A percentile compares a stretch with the other conserved stretches of the same genome.
phyloP scores from a whole-genome alignment of 1,140 invertebrate genomes.

The Cydia fagiglandana region DNA sequence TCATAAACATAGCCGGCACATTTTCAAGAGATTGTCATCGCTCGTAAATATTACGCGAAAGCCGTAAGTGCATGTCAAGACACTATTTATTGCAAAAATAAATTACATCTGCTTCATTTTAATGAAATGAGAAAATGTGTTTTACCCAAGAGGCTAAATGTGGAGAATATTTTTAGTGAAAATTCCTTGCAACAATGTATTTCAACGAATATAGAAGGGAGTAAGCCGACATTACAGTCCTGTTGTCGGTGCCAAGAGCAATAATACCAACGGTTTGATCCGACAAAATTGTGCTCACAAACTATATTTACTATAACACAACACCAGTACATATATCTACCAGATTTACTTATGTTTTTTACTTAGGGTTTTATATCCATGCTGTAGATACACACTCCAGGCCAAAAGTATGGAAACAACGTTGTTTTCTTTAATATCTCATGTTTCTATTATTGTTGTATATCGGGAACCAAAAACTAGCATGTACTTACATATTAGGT shows the following conservation, averaged over 20 bases:
- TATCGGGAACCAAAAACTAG: too few relatives aligned
- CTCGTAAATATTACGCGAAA: conserved; percentile 11
- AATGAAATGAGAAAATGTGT: conserved; percentile 16
- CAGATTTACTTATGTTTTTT: too few relatives aligned
- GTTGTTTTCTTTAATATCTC: too few relatives aligned
- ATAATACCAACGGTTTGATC: conserved; percentile 12
- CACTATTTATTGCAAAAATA: conserved; percentile 15
- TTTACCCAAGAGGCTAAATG: conserved; percentile 4
- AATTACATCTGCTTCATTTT: conserved; percentile 7
- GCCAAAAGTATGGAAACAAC: too few relatives aligned
- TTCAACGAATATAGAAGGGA: conserved; percentile 41
- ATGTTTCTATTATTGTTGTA: too few relatives aligned
- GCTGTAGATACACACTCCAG: too few relatives aligned
- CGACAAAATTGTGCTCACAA: conserved; percentile 1
- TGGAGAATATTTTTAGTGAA: conserved; percentile 35
- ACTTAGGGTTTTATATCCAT: too few relatives aligned
- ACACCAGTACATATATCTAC: not conserved
- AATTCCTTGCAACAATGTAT: conserved; percentile 44
- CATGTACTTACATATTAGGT: too few relatives aligned
- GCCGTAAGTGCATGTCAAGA: not conserved
- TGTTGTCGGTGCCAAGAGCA: conserved; percentile 42
- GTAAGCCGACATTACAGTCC: conserved; percentile 40
- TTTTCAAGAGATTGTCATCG: conserved; percentile 6
- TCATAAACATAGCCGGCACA: not conserved
- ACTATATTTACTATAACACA: not conserved